Percentiles rank a stretch among this genome's conserved stretches.
phyloP scores from a whole-genome alignment of 2,888 invertebrate species.

The Hipparchia semele region DNA sequence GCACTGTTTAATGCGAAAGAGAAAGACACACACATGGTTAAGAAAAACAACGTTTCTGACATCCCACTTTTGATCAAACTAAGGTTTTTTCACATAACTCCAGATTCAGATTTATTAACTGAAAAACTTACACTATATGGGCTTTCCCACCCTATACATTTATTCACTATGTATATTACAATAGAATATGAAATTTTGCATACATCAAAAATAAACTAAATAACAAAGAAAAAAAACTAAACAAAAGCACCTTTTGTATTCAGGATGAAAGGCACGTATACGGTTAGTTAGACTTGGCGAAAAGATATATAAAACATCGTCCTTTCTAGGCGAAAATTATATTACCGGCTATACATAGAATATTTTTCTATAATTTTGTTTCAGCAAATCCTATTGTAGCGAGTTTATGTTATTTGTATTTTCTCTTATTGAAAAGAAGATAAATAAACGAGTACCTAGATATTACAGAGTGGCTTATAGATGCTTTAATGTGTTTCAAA shows the following conservation, averaged over 20 bases:
- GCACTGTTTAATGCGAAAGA: too few species aligned
- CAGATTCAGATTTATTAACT: neutral
- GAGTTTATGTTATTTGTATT: neutral
- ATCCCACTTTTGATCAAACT: too few species aligned
- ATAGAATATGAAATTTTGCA: neutral
- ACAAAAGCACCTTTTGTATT: constrained; percentile 13
- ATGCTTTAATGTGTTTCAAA: too few species aligned
- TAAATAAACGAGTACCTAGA: too few species aligned
- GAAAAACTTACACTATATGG: neutral
- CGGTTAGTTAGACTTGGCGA: constrained; percentile 27
- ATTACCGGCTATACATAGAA: neutral
- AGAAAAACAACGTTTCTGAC: too few species aligned
- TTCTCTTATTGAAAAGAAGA: too few species aligned
- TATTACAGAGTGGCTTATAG: too few species aligned
- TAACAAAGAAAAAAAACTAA: too few species aligned
- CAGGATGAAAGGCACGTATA: constrained; percentile 16
- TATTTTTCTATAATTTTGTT: neutral
- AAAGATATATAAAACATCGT: constrained; percentile 1
- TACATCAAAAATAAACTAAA: neutral
- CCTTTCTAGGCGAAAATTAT: constrained; percentile 5
- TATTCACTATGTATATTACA: neutral
- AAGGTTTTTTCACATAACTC: too few species aligned
- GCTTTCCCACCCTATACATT: neutral
- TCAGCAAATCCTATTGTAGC: neutral
- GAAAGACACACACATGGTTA: too few species aligned